Percentiles rank a stretch among this genome's conserved stretches.
Conservation (phyloP, 2,797 vertebrate genomes). For the Eremophila alpestris region DNA sequence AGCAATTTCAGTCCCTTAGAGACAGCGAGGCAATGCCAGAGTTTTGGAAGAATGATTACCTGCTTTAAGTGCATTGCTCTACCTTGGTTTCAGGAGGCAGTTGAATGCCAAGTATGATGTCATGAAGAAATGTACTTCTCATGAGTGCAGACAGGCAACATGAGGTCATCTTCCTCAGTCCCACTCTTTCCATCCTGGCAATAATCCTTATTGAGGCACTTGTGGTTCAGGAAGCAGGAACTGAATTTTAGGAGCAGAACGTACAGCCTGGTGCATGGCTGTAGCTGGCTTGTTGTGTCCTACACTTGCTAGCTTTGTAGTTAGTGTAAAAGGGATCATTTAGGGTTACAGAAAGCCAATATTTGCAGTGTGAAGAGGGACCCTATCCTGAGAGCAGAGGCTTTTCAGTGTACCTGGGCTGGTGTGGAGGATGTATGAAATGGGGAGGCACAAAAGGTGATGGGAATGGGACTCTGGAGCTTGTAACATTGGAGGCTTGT, state of each 20-base stretch:
- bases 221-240: neutral
- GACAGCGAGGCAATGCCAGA: neutral
- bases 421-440: neutral
- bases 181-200: neutral
- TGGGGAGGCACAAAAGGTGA: neutral
- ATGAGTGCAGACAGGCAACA: neutral
- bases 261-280: neutral
- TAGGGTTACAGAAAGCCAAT: neutral
- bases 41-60: constrained; percentile 27
- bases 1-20: constrained; percentile 14
- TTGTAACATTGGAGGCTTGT: fast-evolving
- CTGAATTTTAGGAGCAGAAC: neutral
- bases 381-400: neutral
- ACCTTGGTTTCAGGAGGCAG: constrained; percentile 7
- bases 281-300: neutral
- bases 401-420: neutral
- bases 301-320: neutral
- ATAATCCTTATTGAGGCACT: neutral
- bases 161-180: neutral
- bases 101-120: constrained; percentile 23
- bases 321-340: neutral
- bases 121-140: constrained; percentile 15
- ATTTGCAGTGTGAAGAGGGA: neutral
- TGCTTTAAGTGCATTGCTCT: neutral
- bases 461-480: neutral